These are phyloP conservation scores for Gymnothorax reevesii DNA, from an alignment of 2,797 vertebrate genomes.

Conservation along the genomic window DNA sequence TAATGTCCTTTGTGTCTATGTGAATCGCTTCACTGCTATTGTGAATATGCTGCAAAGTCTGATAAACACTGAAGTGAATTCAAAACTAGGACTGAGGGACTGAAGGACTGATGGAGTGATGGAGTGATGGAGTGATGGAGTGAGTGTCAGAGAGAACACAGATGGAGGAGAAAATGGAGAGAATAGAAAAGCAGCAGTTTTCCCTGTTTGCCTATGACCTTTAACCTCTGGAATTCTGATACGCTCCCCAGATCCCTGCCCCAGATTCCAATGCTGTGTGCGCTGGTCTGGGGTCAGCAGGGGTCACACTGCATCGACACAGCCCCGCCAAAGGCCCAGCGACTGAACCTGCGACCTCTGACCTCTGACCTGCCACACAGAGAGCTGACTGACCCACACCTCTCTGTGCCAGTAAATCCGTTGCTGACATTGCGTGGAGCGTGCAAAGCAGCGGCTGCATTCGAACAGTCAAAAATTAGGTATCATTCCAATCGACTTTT, in stretches of 20 bases:
- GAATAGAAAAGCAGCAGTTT: not conserved
- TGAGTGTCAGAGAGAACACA: not conserved
- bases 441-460: too few relatives aligned
- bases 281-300: constrained; percentile 57
- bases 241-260: constrained; percentile 50
- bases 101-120: not conserved
- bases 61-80: too few relatives aligned
- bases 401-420: not conserved
- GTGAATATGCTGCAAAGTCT: too few relatives aligned
- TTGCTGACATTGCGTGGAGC: not conserved
- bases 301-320: constrained; percentile 52
- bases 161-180: not conserved
- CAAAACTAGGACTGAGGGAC: too few relatives aligned
- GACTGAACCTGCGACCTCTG: constrained; percentile 32
- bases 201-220: constrained; percentile 54
- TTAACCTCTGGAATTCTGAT: constrained; percentile 36
- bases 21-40: too few relatives aligned
- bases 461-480: too few relatives aligned
- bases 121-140: not conserved
- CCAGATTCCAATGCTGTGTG: constrained; percentile 40
- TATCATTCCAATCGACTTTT: too few relatives aligned
- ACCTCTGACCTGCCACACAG: constrained; percentile 48
- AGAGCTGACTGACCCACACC: not conserved
- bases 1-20: too few relatives aligned
- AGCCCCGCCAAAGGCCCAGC: constrained; percentile 33